These are phyloP conservation scores for Barnardius zonarius DNA, from an alignment of 2,113 vertebrate genomes.

Conservation along the genomic window DNA sequence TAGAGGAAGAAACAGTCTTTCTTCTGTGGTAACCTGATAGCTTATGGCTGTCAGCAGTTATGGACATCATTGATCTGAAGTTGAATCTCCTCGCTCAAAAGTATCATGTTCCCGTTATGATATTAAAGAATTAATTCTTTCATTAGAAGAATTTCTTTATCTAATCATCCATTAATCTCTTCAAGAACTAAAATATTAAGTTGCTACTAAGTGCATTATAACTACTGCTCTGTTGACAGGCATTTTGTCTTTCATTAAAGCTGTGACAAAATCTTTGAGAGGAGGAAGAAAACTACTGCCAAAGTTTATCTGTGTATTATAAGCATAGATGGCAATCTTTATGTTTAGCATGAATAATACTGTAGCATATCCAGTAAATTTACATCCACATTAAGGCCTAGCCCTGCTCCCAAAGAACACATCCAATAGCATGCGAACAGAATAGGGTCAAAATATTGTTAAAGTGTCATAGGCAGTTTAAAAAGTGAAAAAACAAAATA, in stretches of 20 bases:
- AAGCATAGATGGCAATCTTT: neutral
- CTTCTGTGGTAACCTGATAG: neutral
- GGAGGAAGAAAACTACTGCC: neutral
- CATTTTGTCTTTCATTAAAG: conserved; percentile 23
- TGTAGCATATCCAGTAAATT: neutral
- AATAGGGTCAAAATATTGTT: neutral
- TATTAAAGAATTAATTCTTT: neutral
- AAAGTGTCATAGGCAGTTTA: neutral
- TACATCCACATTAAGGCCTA: neutral
- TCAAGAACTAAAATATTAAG: conserved; percentile 64
- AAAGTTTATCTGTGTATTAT: neutral
- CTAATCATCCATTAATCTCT: conserved; percentile 56
- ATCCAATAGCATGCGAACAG: neutral
- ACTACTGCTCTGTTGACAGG: conserved; percentile 26
- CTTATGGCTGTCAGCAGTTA: neutral
- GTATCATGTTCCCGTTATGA: neutral
- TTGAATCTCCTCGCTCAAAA: neutral
- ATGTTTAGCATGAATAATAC: neutral
- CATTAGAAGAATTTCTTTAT: conserved; percentile 42
- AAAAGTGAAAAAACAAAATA: neutral
- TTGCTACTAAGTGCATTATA: conserved; percentile 47
- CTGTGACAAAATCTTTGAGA: neutral
- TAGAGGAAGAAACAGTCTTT: neutral
- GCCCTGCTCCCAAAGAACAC: neutral
- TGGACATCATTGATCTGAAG: neutral